Evolutionary conservation across 2,888 invertebrate species (phyloP).

Genomic region (Marasmarcha lunaedactyla): DNA sequence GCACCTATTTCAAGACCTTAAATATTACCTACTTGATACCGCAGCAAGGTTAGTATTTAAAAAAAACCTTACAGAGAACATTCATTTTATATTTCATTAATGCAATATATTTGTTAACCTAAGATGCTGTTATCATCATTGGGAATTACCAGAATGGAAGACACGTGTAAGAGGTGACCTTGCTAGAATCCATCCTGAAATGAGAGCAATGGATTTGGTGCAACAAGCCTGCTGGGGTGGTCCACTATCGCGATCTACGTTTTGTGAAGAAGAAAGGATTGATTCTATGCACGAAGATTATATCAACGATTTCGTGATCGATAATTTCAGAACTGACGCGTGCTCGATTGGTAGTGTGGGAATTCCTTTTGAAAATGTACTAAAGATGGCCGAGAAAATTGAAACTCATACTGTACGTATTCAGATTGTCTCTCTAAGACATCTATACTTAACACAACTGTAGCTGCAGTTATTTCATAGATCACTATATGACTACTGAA

Average conservation of each 20-base stretch:
- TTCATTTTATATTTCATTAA: background rate
- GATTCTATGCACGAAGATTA: conserved; percentile 23
- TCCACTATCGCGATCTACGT: conserved; percentile 38
- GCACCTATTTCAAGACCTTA: conserved; percentile 27
- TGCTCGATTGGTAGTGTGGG: conserved; percentile 42
- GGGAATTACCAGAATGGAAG: conserved; percentile 38
- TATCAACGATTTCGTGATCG: conserved; percentile 23
- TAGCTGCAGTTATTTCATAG: no score
- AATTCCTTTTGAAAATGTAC: conserved; percentile 39
- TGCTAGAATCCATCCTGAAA: conserved; percentile 26
- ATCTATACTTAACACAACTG: background rate
- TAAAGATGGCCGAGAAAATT: conserved; percentile 36
- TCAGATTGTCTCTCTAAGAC: background rate
- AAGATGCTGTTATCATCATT: conserved; percentile 35
- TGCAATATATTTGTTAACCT: no score
- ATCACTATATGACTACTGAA: no score
- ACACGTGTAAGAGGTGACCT: conserved; percentile 31
- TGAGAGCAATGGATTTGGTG: conserved; percentile 37
- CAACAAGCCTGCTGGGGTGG: conserved; percentile 46
- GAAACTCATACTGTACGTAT: conserved; percentile 23
- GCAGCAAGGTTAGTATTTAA: conserved; percentile 29
- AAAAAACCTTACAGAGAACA: background rate
- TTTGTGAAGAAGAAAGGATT: conserved; percentile 32
- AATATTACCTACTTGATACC: conserved; percentile 37
- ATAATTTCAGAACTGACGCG: conserved; percentile 26